Evolutionary conservation across 2,113 vertebrate species (phyloP).

Genomic region (Poeciliopsis occidentalis): DNA sequence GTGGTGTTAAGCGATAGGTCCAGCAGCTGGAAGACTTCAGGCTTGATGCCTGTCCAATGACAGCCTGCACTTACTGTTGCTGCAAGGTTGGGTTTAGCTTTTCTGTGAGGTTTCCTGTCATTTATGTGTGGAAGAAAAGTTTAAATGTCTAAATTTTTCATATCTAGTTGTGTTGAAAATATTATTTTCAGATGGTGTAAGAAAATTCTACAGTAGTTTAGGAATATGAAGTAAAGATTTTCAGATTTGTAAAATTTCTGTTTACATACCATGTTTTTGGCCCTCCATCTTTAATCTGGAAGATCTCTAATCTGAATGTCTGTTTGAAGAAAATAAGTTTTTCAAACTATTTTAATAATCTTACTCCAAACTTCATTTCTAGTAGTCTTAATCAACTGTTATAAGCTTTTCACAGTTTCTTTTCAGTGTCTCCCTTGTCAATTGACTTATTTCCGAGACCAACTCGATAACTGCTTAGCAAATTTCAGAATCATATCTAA

Average conservation of each 20-base stretch:
- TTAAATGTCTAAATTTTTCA: slow-evolving; percentile 17
- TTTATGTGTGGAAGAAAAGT: not conserved
- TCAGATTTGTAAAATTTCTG: too few species aligned
- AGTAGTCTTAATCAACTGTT: too few species aligned
- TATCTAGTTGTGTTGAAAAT: slow-evolving; percentile 15
- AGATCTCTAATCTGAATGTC: too few species aligned
- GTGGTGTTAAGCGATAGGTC: slow-evolving; percentile 30
- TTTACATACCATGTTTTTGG: too few species aligned
- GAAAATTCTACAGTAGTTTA: not conserved
- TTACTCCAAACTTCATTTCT: too few species aligned
- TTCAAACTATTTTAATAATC: too few species aligned
- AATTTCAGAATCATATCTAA: not conserved
- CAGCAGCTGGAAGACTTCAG: slow-evolving; percentile 10
- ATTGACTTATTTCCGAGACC: too few species aligned
- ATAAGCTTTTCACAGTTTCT: too few species aligned
- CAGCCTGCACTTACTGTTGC: slow-evolving; percentile 29
- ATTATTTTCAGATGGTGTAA: not conserved
- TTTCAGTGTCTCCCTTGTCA: too few species aligned
- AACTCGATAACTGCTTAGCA: not conserved
- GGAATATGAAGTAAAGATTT: too few species aligned
- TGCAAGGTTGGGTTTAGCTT: slow-evolving; percentile 13
- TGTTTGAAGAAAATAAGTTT: too few species aligned
- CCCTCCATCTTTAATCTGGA: too few species aligned
- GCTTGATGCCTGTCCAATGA: slow-evolving; percentile 18
- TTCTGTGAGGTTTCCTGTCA: slow-evolving; percentile 7